Evolutionary conservation across 1,140 invertebrate genomes (phyloP), one percentile per base, ranked within the genome.

Genomic region (Adelges cooleyi): DNA sequence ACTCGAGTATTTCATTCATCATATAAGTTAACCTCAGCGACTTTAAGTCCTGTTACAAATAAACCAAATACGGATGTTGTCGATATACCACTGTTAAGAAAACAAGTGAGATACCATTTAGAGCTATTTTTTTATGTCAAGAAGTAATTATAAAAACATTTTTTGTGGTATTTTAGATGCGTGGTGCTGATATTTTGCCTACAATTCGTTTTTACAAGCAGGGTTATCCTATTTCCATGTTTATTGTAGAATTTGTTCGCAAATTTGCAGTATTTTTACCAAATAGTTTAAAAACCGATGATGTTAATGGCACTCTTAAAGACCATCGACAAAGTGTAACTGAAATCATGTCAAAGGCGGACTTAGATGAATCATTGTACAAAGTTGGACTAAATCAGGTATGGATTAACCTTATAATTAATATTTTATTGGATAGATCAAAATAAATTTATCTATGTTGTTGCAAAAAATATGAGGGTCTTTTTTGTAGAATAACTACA

Each of bases 321-420:
- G 82, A 81, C 68, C 85, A 85, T 71, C 78, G 82, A 68, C 77
- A 81, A 40, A 81, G 80, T 51, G 84, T 86, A 4, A 85, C 91
- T 73, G 84, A 89, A 68, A 89, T 95, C 79, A 75, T 95, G 38
- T 76, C 88, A 10, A 81, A 83, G n/a, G 80, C 94, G 42, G 92
- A 95, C 73, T 77, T 96, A 48, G 91, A 95, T 73, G 81, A 86
- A 51, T 84, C 88, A 11, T 86, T 85, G 52, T 95, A 93, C 77
- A 80, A 91, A 59, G 84, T 95, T 27, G 93, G 93, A 13, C 80
- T 94, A 50, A 93, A 89, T 76, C 90, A 94, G 83, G 92, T 95
- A 76, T 81, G 84, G 77, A 4, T 10, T 20, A 51, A 13, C 11
- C 29, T 33, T 33, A 33, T n/a, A n/a, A n/a, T n/a, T n/a, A n/a